A percentile compares a stretch with the other conserved stretches of the same genome.
Conservation (phyloP, 2,797 vertebrate species). For the Threskiornis aethiopicus region DNA sequence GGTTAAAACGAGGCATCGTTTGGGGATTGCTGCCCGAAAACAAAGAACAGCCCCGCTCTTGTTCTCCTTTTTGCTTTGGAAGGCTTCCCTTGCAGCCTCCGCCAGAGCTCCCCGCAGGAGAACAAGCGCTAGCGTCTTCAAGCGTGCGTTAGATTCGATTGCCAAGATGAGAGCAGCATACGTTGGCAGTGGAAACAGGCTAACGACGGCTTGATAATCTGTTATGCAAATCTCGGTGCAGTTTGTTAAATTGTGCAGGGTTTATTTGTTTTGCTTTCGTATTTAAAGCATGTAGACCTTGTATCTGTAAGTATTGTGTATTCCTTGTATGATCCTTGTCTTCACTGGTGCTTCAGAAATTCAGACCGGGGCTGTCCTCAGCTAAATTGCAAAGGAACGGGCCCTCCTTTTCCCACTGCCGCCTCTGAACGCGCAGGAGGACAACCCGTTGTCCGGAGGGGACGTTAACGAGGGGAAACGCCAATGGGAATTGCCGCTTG, state of each 20-base stretch:
- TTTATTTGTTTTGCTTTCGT: slow-evolving; percentile 50
- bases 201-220: neutral
- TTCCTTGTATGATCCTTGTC: slow-evolving; percentile 32
- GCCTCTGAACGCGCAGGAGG: slow-evolving; percentile 7
- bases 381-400: slow-evolving; percentile 1
- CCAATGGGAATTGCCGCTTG: neutral
- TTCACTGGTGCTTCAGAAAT: slow-evolving; percentile 46
- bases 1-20: neutral
- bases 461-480: slow-evolving; percentile 14
- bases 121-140: neutral
- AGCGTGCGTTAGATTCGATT: neutral
- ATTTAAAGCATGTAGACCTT: slow-evolving; percentile 66
- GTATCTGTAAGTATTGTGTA: slow-evolving; percentile 72
- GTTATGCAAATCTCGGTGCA: neutral
- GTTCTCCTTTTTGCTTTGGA: neutral
- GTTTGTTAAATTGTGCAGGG: slow-evolving; percentile 47
- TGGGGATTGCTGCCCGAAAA: neutral
- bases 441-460: neutral
- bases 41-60: neutral
- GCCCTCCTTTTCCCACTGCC: slow-evolving; percentile 9
- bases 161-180: neutral
- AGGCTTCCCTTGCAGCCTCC: slow-evolving; percentile 6
- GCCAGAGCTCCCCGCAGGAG: neutral
- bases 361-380: slow-evolving; percentile 12
- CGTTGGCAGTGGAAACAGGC: slow-evolving; percentile 3